Percentiles rank a stretch among this genome's conserved stretches.
These are phyloP conservation scores for Danio tinwini DNA, from an alignment of 2,797 vertebrate species.

Conservation along the genomic window DNA sequence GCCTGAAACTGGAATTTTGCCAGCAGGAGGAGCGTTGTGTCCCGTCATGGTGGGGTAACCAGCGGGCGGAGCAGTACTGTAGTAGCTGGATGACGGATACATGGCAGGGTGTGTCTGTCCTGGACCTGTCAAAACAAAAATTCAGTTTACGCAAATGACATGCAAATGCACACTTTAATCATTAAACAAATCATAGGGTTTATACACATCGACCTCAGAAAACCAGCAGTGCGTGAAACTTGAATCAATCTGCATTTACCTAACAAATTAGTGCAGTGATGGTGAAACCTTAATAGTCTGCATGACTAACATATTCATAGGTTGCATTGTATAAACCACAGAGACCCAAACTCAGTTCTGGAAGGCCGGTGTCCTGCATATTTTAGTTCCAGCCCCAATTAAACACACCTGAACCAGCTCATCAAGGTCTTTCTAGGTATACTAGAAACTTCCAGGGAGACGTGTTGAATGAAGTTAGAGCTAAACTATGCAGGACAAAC, in stretches of 20 bases:
- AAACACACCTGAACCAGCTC: no score
- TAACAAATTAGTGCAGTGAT: not conserved
- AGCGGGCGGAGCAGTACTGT: conserved; percentile 76
- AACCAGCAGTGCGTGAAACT: not conserved
- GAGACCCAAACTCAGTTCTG: no score
- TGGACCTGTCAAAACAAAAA: conserved; percentile 79
- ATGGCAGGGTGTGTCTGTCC: conserved; percentile 77
- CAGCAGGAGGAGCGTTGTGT: conserved; percentile 79
- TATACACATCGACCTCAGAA: not conserved
- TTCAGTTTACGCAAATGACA: not conserved
- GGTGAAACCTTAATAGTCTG: not conserved
- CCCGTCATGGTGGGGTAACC: conserved; percentile 78
- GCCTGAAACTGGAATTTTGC: conserved; percentile 82
- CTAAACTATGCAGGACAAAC: no score
- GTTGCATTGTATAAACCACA: not conserved
- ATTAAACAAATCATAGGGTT: not conserved
- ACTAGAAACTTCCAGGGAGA: no score
- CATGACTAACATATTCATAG: not conserved
- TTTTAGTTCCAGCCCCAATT: no score
- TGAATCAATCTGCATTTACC: not conserved
- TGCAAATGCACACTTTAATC: not conserved
- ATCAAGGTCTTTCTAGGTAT: no score
- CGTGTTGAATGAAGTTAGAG: no score
- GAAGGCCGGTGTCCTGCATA: no score
- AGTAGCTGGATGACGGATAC: conserved; percentile 79